Conservation (phyloP, 2,797 vertebrate species). For the Semaprochilodus insignis region DNA sequence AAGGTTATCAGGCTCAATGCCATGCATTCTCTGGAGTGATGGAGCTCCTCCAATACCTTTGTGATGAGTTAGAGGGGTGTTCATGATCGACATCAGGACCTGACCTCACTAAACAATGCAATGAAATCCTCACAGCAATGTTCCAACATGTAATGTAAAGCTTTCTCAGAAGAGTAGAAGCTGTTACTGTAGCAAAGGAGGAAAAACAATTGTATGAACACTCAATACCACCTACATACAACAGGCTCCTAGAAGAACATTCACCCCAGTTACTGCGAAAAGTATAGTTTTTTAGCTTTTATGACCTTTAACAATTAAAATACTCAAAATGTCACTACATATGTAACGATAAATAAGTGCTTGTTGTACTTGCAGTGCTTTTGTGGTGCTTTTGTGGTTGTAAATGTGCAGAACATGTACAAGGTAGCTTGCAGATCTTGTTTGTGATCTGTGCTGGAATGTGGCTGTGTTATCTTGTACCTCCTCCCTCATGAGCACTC, state of each 20-base stretch:
- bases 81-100: too few species aligned
- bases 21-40: not conserved
- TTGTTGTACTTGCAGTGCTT: not conserved
- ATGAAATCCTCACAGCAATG: not conserved
- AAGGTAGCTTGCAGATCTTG: not conserved
- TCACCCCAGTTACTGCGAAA: not conserved
- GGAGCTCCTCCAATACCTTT: not conserved
- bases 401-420: not conserved
- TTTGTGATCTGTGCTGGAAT: slow-evolving; percentile 6
- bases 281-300: not conserved
- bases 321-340: not conserved
- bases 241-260: not conserved
- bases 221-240: too few species aligned
- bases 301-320: not conserved
- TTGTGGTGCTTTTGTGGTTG: not conserved
- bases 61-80: too few species aligned
- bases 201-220: not conserved
- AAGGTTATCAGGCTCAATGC: too few species aligned
- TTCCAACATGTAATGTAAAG: too few species aligned
- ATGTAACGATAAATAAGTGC: not conserved
- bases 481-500: not conserved
- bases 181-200: not conserved
- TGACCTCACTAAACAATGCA: not conserved
- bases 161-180: not conserved
- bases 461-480: slow-evolving; percentile 71